Evolutionary conservation across 2,113 vertebrate species (phyloP).

Genomic region (Prolemur simus): DNA sequence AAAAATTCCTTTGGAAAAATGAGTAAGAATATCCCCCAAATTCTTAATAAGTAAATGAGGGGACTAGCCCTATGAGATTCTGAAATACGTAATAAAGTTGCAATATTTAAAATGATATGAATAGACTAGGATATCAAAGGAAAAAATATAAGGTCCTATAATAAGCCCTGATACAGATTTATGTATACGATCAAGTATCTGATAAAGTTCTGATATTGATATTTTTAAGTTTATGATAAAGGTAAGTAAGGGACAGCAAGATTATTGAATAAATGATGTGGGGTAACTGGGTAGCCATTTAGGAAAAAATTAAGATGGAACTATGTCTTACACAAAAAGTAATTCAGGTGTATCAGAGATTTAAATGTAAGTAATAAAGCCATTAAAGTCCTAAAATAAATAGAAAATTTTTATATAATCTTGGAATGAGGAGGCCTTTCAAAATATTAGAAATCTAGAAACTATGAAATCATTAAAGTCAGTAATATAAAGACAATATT

Average conservation of each 20-base stretch:
- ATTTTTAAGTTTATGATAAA: background rate
- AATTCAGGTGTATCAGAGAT: background rate
- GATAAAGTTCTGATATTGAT: background rate
- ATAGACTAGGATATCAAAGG: background rate
- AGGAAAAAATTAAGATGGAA: background rate
- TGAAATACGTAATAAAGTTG: background rate
- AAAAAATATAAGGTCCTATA: background rate
- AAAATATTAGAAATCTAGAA: background rate
- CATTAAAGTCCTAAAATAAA: background rate
- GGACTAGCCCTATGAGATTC: background rate
- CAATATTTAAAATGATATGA: conserved; percentile 4
- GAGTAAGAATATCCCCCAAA: background rate
- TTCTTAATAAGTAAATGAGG: background rate
- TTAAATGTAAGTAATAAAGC: background rate
- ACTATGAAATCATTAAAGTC: background rate
- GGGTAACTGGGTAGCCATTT: background rate
- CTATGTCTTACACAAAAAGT: background rate
- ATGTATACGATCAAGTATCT: background rate
- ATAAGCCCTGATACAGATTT: background rate
- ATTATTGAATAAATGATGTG: background rate
- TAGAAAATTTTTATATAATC: background rate
- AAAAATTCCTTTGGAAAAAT: background rate
- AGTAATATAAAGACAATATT: background rate
- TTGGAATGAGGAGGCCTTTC: background rate
- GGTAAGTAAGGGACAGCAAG: background rate